Evolutionary conservation across 1,140 invertebrate species (phyloP), one percentile per base, ranked within the genome.

Genomic region (Apis dorsata): DNA sequence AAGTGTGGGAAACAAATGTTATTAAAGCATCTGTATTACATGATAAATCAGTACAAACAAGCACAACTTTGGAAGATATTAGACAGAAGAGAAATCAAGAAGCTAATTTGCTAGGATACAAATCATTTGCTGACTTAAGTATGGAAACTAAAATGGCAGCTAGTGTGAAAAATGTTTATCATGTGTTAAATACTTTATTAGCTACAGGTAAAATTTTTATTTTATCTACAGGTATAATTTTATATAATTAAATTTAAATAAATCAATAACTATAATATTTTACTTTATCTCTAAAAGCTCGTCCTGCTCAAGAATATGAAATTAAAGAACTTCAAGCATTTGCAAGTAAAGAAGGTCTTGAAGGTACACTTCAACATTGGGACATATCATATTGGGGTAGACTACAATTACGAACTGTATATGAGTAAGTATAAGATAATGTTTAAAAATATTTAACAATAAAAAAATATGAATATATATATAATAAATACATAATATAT

Each of bases 121-220:
- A 96, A 72, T 96, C 95, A 81, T 99, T 95, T 93, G 96, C 95
- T 0, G 96, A 98, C 55, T 96, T 99, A 96, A 98, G 97, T 55
- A 98, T 99, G 97, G 96, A 97, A 94, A 98, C 97, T 0, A 99
- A 99, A 95, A 99, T 99, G 97, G 98, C 98, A 7, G 97, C 96
- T 57, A 96, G 92, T 85, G 93, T 98, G n/a, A 95, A 97, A 49
- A 97, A 97, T 93, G 95, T 99, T 1, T 94, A 96, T 75, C 94
- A 95, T 69, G 95, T 97, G 83, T 94, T 99, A n/a, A 94, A 96
- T 71, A 96, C 93, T 85, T 94, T 98, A 69, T 93, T 96, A 2
- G 94, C 95, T 88, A 95, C 94, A 88, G 96, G 97, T 84, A 92
- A 81, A 72, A 82, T 81, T 78, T 77, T 60, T 28, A 24, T 24